Evolutionary conservation across 2,113 vertebrate genomes (phyloP).

Genomic region (Rhinolophus sinicus): DNA sequence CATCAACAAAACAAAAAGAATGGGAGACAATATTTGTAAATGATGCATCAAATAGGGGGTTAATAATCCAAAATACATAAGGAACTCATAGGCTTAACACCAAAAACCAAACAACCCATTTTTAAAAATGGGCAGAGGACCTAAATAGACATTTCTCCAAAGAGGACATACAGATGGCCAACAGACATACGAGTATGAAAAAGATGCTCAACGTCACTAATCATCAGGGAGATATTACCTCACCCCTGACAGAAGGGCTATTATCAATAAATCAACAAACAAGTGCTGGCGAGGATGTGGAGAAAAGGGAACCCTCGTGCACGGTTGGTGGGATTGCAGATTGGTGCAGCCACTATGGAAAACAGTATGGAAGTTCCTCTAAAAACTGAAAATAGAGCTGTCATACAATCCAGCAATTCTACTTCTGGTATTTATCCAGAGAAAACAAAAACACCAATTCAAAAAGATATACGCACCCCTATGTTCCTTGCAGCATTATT

Average conservation of each 20-base stretch:
- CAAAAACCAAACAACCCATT: not conserved
- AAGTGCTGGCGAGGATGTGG: not conserved
- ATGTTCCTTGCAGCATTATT: not conserved
- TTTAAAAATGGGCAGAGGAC: not conserved
- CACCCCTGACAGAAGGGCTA: not conserved
- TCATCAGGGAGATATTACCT: not conserved
- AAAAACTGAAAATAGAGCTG: not conserved
- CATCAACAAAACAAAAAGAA: not conserved
- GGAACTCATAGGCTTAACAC: not conserved
- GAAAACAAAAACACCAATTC: not conserved
- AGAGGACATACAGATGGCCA: not conserved
- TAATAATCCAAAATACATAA: not conserved
- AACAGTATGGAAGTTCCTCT: not conserved
- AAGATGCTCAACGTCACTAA: not conserved
- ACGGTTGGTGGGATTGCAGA: not conserved
- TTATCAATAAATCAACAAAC: not conserved
- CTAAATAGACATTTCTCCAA: not conserved
- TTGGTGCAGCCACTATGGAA: not conserved
- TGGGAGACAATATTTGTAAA: not conserved
- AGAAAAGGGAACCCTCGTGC: not conserved
- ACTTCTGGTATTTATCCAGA: not conserved
- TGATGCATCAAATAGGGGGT: not conserved
- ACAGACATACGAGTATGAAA: no score
- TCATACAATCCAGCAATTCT: not conserved
- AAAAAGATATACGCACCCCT: not conserved